phyloP scores from a whole-genome alignment of 2,797 vertebrate species.

The Enteromius paludinosus region DNA sequence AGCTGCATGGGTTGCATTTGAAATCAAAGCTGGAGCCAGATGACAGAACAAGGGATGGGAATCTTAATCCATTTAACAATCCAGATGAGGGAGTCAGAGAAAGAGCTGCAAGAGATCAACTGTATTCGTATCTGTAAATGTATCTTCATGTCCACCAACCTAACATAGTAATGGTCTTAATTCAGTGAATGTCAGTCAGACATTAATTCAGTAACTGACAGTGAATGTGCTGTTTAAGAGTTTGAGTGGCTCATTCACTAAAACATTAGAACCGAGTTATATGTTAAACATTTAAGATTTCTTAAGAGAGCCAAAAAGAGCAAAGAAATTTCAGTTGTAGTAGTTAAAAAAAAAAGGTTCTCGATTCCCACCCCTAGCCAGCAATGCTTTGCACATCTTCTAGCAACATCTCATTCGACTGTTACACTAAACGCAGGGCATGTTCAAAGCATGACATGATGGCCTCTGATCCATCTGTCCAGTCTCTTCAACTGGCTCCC shows the following conservation, averaged over 20 bases:
- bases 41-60: slow-evolving; percentile 54
- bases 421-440: slow-evolving; percentile 26
- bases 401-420: background rate
- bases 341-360: slow-evolving; percentile 6
- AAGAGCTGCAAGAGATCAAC: background rate
- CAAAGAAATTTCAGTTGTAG: background rate
- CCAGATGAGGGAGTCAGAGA: background rate
- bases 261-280: background rate
- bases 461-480: slow-evolving; percentile 62
- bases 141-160: background rate
- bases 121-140: background rate
- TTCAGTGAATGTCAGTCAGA: background rate
- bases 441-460: slow-evolving; percentile 37
- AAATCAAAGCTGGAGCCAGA: slow-evolving; percentile 61
- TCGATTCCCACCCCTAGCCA: slow-evolving; percentile 24
- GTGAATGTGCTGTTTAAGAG: no score
- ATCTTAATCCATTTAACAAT: slow-evolving; percentile 3
- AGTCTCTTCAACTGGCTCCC: slow-evolving; percentile 21
- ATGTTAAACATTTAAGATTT: background rate
- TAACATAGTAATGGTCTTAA: background rate
- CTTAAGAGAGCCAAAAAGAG: background rate
- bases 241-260: background rate
- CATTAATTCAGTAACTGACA: background rate
- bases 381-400: background rate
- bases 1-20: slow-evolving; percentile 42